These are phyloP conservation scores for Carpatolechia fugitivella DNA, from an alignment of 2,888 invertebrate genomes.

Conservation along the genomic window DNA sequence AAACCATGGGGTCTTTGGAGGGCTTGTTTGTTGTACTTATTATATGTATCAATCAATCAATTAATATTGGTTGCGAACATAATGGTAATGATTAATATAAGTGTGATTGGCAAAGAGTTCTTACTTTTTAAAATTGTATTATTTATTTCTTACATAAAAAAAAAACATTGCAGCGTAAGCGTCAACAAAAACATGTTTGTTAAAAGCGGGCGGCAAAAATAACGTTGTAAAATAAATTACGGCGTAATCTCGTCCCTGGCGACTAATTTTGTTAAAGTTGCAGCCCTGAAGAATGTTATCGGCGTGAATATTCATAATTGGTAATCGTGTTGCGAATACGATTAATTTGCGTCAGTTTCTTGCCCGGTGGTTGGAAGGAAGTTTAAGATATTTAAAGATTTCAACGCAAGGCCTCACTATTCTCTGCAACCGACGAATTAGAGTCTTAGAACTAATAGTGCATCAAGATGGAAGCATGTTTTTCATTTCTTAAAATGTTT, in stretches of 20 bases:
- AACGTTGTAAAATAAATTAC: not conserved
- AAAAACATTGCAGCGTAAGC: too few species aligned
- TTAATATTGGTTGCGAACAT: too few species aligned
- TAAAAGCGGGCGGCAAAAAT: not conserved
- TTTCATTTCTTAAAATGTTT: too few species aligned
- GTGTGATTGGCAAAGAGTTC: too few species aligned
- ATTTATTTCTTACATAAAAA: too few species aligned
- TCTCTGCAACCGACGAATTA: too few species aligned
- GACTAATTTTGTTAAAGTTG: conserved; percentile 41
- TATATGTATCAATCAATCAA: too few species aligned
- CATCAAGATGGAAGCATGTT: not conserved
- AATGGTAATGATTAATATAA: too few species aligned
- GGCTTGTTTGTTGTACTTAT: too few species aligned
- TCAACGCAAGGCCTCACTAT: too few species aligned
- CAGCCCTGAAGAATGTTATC: conserved; percentile 45
- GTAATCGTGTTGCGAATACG: conserved; percentile 47
- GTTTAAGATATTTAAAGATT: not conserved
- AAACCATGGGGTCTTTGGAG: not conserved
- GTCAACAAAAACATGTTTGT: not conserved
- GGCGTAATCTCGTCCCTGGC: conserved; percentile 15
- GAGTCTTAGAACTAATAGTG: not conserved
- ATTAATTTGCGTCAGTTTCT: conserved; percentile 43
- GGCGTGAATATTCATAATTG: conserved; percentile 50
- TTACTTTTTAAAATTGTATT: too few species aligned
- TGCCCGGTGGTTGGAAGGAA: not conserved